Base-by-base conservation (phyloP, 2,113 vertebrate genomes). In the Chroicocephalus ridibundus region DNA sequence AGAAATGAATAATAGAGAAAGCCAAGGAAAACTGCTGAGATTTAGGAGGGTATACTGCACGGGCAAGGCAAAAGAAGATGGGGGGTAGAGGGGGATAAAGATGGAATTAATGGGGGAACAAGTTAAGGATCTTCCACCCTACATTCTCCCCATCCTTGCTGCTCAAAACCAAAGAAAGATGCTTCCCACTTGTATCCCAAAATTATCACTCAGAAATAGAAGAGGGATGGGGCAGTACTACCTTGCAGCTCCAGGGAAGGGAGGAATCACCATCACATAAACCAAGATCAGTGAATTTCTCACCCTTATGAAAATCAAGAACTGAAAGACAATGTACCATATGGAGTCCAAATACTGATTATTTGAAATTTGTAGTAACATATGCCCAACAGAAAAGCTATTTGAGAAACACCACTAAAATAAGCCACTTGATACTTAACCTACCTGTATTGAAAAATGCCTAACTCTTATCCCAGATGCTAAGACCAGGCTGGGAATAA, bases 31-130 rank as follows among this genome's bases (percentile, higher is more conserved):
- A 16, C 3, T 0, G 40, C 49, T 11, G 74, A 71, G 49, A 66
- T 89, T 38, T 58, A 29, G 31, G 29, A 80, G 46, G 32, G n/a
- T 27, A 2, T 0, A 21, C n/a, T 0, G 13, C 19, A 20, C 0
- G 0, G 14, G 36, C 27, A 65, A 88, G 44, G 47, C 24, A 54
- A 36, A 20, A 46, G 38, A 27, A 60, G 10, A 22, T 2, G 26
- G 5, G 25, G 13, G 7, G 6, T 0, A 2, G 20, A 70, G 54
- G 83, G 46, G 47, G 36, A 61, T 29, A 44, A 87, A 74, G 7
- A 76, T 5, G 27, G 44, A 71, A 70, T 77, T 21, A 61, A 74
- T 2, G 10, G n/a, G 5, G 47, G 11, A 15, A 55, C 17, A 52
- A 54, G 2, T 40, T 21, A 2, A 38, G 26, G 36, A 34, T 75